Evolutionary conservation across 2,797 vertebrate genomes (phyloP).

Genomic region (Dromococcyx pavoninus): DNA sequence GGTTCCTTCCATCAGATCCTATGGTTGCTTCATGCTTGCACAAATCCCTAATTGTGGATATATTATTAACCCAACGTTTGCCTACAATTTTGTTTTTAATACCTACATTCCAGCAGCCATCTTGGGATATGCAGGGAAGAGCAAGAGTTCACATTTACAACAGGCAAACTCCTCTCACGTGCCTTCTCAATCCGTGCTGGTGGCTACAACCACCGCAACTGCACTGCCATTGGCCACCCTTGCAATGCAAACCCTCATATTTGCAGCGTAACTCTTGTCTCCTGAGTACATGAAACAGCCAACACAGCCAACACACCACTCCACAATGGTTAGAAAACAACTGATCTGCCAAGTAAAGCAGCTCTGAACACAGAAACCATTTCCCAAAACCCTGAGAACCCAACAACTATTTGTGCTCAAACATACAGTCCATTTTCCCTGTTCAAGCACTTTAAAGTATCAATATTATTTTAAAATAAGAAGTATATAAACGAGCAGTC

Average conservation of each 20-base stretch:
- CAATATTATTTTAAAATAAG: not conserved
- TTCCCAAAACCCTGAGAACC: not conserved
- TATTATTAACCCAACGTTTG: not conserved
- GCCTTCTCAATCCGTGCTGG: not conserved
- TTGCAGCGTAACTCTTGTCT: not conserved
- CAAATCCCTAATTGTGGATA: not conserved
- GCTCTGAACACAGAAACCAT: not conserved
- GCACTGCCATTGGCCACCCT: not conserved
- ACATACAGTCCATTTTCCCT: rapidly evolving
- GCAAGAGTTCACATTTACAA: not conserved
- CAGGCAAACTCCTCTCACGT: rapidly evolving
- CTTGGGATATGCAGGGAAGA: not conserved
- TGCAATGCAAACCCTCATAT: not conserved
- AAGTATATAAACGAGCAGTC: slow-evolving; percentile 33
- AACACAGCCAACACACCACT: not conserved
- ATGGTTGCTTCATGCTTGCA: not conserved
- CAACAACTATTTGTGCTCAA: not conserved
- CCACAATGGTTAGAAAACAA: not conserved
- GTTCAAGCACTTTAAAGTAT: not conserved
- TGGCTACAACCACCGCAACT: not conserved
- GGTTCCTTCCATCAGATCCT: not conserved
- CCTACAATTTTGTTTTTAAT: not conserved
- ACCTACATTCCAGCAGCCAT: not conserved
- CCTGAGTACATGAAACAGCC: not conserved
- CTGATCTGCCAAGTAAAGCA: not conserved